Evolutionary conservation across 2,797 vertebrate species (phyloP).

Genomic region (Fistularia commersonii): DNA sequence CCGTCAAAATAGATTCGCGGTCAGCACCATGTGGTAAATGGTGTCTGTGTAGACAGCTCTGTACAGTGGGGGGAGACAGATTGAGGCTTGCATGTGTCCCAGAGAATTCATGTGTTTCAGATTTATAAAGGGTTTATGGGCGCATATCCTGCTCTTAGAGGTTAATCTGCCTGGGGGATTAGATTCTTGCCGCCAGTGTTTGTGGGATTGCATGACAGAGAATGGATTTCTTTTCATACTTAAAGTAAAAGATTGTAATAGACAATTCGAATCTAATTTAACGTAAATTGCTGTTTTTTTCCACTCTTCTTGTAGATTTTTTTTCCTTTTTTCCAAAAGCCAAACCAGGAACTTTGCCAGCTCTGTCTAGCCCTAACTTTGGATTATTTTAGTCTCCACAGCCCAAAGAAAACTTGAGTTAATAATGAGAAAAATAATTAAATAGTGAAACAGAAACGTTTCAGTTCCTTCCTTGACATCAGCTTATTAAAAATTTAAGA

Average conservation of each 20-base stretch:
- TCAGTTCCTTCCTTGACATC: no score
- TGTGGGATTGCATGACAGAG: constrained; percentile 23
- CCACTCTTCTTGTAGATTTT: no score
- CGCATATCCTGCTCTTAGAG: constrained; percentile 61
- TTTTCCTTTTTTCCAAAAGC: no score
- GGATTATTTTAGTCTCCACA: no score
- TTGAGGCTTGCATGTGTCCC: constrained; percentile 56
- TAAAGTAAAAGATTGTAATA: constrained; percentile 10
- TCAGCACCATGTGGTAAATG: constrained; percentile 9
- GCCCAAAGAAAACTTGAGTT: no score
- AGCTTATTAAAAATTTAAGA: no score
- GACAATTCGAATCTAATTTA: background rate
- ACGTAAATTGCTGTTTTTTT: no score
- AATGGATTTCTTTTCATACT: constrained; percentile 10
- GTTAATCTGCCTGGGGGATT: constrained; percentile 64
- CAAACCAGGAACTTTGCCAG: no score
- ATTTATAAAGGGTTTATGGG: constrained; percentile 64
- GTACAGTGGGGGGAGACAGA: constrained; percentile 42
- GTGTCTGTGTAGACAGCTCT: constrained; percentile 9
- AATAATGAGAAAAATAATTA: no score
- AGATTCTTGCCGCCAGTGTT: constrained; percentile 39
- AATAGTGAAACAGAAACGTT: no score
- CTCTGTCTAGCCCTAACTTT: no score
- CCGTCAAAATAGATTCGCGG: constrained; percentile 13
- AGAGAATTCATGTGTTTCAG: constrained; percentile 55